Evolutionary conservation across 2,113 vertebrate genomes (phyloP), one percentile per base, ranked within the genome.

Genomic region (Hystrix cristata): DNA sequence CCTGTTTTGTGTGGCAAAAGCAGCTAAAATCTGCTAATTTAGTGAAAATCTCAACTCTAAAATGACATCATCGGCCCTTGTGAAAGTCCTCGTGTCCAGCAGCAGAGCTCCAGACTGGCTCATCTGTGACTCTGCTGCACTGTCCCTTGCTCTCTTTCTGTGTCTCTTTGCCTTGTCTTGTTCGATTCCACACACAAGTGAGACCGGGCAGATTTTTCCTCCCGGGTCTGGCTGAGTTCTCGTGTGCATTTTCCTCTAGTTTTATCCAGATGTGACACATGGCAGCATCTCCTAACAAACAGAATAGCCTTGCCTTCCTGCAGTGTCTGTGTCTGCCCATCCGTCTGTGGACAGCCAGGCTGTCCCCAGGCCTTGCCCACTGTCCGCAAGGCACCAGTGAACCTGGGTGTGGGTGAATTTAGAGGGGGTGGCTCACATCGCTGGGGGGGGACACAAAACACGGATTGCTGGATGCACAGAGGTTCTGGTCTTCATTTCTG

Each of bases 401-500:
- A 34, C 51, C 15, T 29, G 29, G 29, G 11, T 25, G 60, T 9
- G 25, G 31, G 29, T 29, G 4, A 29, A 12, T 5, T 48, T 38
- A 64, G 18, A 55, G n/a, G 11, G 27, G 31, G 9, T 27, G 23
- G 53, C n/a, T 72, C 13, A 12, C 16, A 46, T 18, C 10, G 25
- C 27, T 72, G 9, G 15, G 65, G 15, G 9, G 4, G 46, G 55
- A 25, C 34, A 46, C 29, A 31, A 27, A 67, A 27, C 31, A 31
- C 2, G 14, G 43, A 5, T n/a, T 34, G 7, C 21, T 55, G 23
- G 34, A 15, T 19, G 6, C 15, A 46, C 0, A 0, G 2, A 38
- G 51, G 12, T 59, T 83, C 31, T 76, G 5, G 43, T 67, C 74
- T 67, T 27, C n/a, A n/a, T 29, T 9, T n/a, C 27, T 43, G 38